Percentiles rank a stretch among this genome's conserved stretches.
phyloP scores from a whole-genome alignment of 2,113 vertebrate genomes.

The Paraplagusia blochii region DNA sequence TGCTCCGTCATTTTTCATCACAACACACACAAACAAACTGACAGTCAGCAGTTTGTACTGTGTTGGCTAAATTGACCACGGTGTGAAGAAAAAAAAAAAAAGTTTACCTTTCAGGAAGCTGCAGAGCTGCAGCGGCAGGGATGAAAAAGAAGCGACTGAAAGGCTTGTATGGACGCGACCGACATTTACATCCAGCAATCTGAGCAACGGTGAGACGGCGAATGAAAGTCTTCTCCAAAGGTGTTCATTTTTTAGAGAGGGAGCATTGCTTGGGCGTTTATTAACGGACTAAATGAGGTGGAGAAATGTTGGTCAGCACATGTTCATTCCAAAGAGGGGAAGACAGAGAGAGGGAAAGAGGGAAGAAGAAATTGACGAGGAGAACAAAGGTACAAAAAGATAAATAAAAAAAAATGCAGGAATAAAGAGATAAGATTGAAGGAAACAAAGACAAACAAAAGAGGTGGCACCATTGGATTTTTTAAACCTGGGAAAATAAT shows the following conservation, averaged over 20 bases:
- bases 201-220: slow-evolving; percentile 16
- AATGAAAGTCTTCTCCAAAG: slow-evolving; percentile 22
- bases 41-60: slow-evolving; percentile 60
- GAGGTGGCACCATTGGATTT: too few species aligned
- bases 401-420: not conserved
- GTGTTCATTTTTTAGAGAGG: slow-evolving; percentile 14
- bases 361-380: not conserved
- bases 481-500: too few species aligned
- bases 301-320: slow-evolving; percentile 34
- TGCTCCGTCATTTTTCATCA: slow-evolving; percentile 42
- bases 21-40: slow-evolving; percentile 45
- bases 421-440: not conserved
- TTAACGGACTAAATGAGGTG: not conserved
- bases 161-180: slow-evolving; percentile 28
- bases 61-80: slow-evolving; percentile 34
- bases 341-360: not conserved
- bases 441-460: not conserved
- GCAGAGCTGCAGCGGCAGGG: slow-evolving; percentile 10
- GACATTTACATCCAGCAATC: slow-evolving; percentile 36
- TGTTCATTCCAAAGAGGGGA: not conserved
- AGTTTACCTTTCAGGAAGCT: slow-evolving; percentile 39
- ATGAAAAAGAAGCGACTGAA: slow-evolving; percentile 25
- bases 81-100: slow-evolving; percentile 18
- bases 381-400: not conserved
- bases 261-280: slow-evolving; percentile 4